A percentile compares a stretch with the other conserved stretches of the same genome.
phyloP scores from a whole-genome alignment of 2,888 invertebrate genomes.

The Xestia ashworthii region DNA sequence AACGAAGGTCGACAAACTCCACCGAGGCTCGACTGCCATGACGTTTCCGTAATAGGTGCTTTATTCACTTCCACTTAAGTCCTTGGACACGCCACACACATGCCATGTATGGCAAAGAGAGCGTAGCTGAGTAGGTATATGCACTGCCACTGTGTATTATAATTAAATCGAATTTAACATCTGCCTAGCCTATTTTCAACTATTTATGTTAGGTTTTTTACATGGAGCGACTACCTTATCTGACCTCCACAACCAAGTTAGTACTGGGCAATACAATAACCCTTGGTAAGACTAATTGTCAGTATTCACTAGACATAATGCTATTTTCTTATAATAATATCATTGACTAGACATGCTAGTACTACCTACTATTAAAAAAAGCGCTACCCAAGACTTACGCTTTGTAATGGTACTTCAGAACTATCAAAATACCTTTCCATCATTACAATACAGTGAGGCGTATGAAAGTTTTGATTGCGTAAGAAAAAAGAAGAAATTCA shows the following conservation, averaged over 20 bases:
- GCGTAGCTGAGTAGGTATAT: constrained; percentile 9
- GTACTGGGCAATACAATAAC: not conserved
- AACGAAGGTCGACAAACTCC: constrained; percentile 84
- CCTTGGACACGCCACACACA: constrained; percentile 59
- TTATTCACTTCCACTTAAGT: constrained; percentile 73
- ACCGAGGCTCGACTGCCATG: constrained; percentile 67
- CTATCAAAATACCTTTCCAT: constrained; percentile 17
- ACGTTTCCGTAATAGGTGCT: constrained; percentile 76
- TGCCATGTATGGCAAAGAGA: constrained; percentile 25
- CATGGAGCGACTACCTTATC: no score
- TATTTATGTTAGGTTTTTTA: no score
- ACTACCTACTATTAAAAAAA: not conserved
- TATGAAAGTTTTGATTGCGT: constrained; percentile 56
- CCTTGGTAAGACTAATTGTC: not conserved
- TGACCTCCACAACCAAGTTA: no score
- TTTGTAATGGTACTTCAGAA: not conserved
- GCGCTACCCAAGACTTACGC: not conserved
- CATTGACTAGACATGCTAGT: no score
- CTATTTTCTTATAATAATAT: no score
- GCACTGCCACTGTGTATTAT: not conserved
- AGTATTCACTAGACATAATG: not conserved
- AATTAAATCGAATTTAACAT: not conserved
- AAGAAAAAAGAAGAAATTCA: constrained; percentile 34
- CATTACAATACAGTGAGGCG: constrained; percentile 17
- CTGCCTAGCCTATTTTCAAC: no score